phyloP scores from a whole-genome alignment of 2,797 vertebrate species.

The Siniperca scherzeri region DNA sequence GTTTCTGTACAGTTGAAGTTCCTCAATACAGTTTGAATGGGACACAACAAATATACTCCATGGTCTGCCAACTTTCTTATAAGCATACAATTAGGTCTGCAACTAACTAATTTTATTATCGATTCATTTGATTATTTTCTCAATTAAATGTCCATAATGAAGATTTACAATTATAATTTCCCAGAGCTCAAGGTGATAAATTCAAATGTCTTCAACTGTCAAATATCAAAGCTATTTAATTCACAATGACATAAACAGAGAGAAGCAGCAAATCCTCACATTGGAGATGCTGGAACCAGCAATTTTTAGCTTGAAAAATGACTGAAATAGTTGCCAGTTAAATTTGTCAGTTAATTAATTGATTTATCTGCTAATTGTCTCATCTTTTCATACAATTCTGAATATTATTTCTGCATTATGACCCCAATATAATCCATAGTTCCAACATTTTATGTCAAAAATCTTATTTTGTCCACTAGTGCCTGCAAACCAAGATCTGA shows the following conservation, averaged over 20 bases:
- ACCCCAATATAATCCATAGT: not conserved
- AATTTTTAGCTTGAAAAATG: not conserved
- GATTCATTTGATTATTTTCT: constrained; percentile 3
- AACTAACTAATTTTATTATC: not conserved
- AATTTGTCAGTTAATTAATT: not conserved
- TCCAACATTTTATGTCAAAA: not conserved
- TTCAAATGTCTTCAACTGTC: not conserved
- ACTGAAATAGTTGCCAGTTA: not conserved
- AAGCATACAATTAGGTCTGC: not conserved
- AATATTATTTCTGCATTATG: not conserved
- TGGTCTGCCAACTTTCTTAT: not conserved
- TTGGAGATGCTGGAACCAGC: not conserved
- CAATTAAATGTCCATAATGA: not conserved
- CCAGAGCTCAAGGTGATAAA: not conserved
- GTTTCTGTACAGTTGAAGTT: not conserved
- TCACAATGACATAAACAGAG: not conserved
- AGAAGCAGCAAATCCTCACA: not conserved
- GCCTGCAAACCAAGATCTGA: not conserved
- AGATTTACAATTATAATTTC: not conserved
- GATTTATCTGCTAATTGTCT: not conserved
- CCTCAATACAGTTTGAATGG: not conserved
- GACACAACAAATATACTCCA: not conserved
- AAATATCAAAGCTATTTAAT: not conserved
- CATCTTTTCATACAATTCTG: not conserved
- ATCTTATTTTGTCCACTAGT: not conserved